Base-by-base conservation (phyloP, 2,888 invertebrate species). In the Escarpia spicata region DNA sequence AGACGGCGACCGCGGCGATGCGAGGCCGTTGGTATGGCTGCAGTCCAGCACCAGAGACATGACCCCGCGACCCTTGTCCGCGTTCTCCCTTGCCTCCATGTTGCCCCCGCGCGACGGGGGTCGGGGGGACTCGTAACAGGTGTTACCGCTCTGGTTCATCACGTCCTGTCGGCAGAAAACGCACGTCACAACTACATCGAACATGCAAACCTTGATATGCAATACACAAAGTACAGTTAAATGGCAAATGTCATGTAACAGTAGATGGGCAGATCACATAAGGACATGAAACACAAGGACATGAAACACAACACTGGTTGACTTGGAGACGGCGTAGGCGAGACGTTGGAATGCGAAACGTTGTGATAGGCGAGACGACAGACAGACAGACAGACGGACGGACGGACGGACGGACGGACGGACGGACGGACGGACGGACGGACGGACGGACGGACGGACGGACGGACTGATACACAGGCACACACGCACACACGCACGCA, bases 1-100 rank as follows among this genome's bases (percentile, higher is more conserved):
- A 31, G 92, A 92, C 19, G 43, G 75, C 2, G 93, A 93, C 3
- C 93, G 60, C 19, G 93, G 92, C 9, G 93, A 90, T 92, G 91
- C 43, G 91, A 92, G 92, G 58, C 60, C 45, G 52, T 52, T 75
- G 44, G 89, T 91, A 3, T 15, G 43, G 37, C 58, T 58, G 9
- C 92, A 89, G 89, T 75, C 37, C 60, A 92, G 44, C 43, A 92
- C 60, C 10, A 37, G 19, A 19, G 19, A 19, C 92, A 93, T 92
- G 26, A 45, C 19, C 12, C 94, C 94, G 31, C 92, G 45, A 60
- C 89, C 91, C 52, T 92, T 92, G 58, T 60, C 52, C 6, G n/a
- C 43, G 60, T 90, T 92, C n/a, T 93, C 93, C 19, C 19, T 31
- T 3, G 92, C 93, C 45, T 93, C 93, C 19, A 91, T 58, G 31